Evolutionary conservation across 1,140 invertebrate species (phyloP).

Genomic region (Sweltsa coloradensis): DNA sequence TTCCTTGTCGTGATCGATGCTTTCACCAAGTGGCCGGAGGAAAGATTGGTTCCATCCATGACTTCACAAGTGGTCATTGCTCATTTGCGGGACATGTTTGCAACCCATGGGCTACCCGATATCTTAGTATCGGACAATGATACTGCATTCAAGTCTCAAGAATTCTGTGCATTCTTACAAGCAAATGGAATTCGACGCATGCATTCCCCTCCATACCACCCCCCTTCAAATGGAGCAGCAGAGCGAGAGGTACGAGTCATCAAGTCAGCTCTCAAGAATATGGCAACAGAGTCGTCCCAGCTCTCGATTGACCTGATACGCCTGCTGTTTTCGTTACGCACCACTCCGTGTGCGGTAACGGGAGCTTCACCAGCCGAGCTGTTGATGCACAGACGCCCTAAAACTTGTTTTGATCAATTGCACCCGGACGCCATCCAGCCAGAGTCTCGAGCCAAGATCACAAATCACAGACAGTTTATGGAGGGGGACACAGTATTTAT

Average conservation of each 20-base stretch:
- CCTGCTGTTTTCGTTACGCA: constrained; percentile 3
- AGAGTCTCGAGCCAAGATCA: no score
- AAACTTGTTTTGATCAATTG: constrained; percentile 1
- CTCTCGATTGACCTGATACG: neutral
- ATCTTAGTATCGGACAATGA: constrained; percentile 21
- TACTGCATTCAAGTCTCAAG: constrained; percentile 15
- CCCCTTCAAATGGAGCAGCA: constrained; percentile 22
- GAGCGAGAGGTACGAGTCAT: constrained; percentile 15
- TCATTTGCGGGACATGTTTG: constrained; percentile 17
- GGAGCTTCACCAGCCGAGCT: neutral
- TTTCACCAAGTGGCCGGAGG: constrained; percentile 33
- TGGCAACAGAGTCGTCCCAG: neutral
- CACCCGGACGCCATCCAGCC: neutral
- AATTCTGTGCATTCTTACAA: constrained; percentile 19
- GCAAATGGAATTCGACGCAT: constrained; percentile 17
- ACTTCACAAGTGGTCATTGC: constrained; percentile 7
- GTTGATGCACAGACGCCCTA: neutral
- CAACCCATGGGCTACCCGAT: constrained; percentile 16
- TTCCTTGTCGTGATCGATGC: constrained; percentile 33
- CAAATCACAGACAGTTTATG: no score
- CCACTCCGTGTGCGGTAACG: neutral
- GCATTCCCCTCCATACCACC: constrained; percentile 14
- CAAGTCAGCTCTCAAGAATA: neutral
- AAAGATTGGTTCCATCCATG: constrained; percentile 13
- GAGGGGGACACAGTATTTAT: no score